Percentiles rank a stretch among this genome's conserved stretches.
These are phyloP conservation scores for Phyllotreta striolata DNA, from an alignment of 2,888 invertebrate species.

Conservation along the genomic window DNA sequence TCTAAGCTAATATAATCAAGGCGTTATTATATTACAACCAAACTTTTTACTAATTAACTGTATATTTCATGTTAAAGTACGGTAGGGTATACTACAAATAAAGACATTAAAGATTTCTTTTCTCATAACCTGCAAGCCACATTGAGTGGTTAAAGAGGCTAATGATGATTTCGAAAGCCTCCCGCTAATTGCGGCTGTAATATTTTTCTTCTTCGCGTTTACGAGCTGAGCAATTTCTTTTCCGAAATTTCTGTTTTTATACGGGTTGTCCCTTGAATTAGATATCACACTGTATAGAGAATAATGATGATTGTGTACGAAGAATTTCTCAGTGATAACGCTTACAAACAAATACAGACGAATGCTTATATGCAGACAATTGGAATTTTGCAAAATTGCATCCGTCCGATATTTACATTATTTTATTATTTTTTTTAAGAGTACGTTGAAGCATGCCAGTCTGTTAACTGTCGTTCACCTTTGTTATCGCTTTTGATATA, in stretches of 20 bases:
- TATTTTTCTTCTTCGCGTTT: slow-evolving; percentile 15
- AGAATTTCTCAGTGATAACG: not conserved
- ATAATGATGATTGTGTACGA: too few relatives aligned
- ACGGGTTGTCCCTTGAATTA: too few relatives aligned
- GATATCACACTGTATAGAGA: too few relatives aligned
- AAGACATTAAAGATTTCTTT: slow-evolving; percentile 38
- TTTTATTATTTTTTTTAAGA: slow-evolving; percentile 20
- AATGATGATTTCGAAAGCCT: slow-evolving; percentile 35
- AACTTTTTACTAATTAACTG: too few relatives aligned
- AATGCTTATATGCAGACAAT: slow-evolving; percentile 3
- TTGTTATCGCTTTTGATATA: slow-evolving; percentile 42
- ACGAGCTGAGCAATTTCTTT: too few relatives aligned
- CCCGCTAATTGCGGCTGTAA: slow-evolving; percentile 37
- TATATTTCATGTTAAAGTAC: too few relatives aligned
- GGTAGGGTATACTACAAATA: too few relatives aligned
- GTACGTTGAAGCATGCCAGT: slow-evolving; percentile 7
- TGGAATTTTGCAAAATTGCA: slow-evolving; percentile 11
- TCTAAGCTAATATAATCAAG: too few relatives aligned
- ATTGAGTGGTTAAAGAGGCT: slow-evolving; percentile 37
- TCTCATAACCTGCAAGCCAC: slow-evolving; percentile 18
- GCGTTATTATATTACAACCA: too few relatives aligned
- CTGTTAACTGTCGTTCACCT: slow-evolving; percentile 44
- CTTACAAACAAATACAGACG: not conserved
- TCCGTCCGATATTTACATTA: not conserved
- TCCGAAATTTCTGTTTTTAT: too few relatives aligned